Evolutionary conservation across 2,888 invertebrate genomes (phyloP), one percentile per base, ranked within the genome.

Genomic region (Cyrtodaria siliqua): DNA sequence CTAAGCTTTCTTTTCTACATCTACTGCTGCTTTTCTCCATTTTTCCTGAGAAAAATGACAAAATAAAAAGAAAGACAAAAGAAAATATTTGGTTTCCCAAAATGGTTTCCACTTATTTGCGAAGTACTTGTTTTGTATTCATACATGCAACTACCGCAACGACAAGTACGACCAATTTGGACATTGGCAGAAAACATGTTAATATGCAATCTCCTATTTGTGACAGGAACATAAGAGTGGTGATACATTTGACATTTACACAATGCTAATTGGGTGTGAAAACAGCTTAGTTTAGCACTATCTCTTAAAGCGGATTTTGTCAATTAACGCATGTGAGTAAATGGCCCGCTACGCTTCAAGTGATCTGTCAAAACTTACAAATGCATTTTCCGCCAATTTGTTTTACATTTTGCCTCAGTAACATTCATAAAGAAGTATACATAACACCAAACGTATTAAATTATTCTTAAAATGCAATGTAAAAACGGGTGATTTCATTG

Each of bases 1-100:
- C 82, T 72, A 74, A 85, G 82, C 75, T 82, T 50, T 71, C 56
- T 67, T 73, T 44, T 57, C 79, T 81, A 80, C 84, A 84, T 83
- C 75, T 87, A 85, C 74, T 85, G 82, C 68, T 71, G 63, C 64
- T 74, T 56, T 71, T 77, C 79, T 75, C 78, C 78, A 81, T 84
- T 56, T 76, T 78, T 70, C 27, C 69, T 52, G 57, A 64, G 70
- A 70, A 72, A 70, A 59, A 61, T 60, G 57, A 52, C 59, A 63
- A 72, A 76, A 33, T 52, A 71, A 72, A 62, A 67, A 56, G 59
- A 67, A 56, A 63, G 66, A 60, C 55, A 66, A 66, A 60, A 57
- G 53, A 67, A n/a, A 23, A 23, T 29, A 44, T 33, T 50, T n/a
- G 44, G 50, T 20, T 53, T 56, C 40, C 63, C 72, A 74, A 81